A percentile compares a stretch with the other conserved stretches of the same genome.
Conservation (phyloP, 2,888 invertebrate species). For the Trachelus troglodyta region DNA sequence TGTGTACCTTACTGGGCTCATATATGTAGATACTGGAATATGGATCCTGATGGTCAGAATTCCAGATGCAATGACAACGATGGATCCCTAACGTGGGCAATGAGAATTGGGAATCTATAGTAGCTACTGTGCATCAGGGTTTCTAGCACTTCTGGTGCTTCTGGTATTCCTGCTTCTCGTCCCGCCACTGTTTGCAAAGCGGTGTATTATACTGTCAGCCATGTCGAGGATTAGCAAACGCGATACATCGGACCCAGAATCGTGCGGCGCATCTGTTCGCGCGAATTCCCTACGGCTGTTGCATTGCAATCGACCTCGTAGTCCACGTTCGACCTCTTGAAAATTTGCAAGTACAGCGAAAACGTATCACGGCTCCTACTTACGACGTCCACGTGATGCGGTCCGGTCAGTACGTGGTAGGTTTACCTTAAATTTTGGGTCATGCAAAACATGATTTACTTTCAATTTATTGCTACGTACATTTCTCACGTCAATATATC, state of each 20-base stretch:
- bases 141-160: slow-evolving; percentile 16
- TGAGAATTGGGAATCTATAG: neutral
- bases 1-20: too few species aligned
- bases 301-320: slow-evolving; percentile 53
- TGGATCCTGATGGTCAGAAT: too few species aligned
- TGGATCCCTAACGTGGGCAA: too few species aligned
- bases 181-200: slow-evolving; percentile 57
- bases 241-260: slow-evolving; percentile 61
- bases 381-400: neutral
- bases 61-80: too few species aligned
- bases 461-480: too few species aligned
- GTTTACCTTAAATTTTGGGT: too few species aligned
- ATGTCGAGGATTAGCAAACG: slow-evolving; percentile 64
- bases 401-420: too few species aligned
- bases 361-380: slow-evolving; percentile 36
- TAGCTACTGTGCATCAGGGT: slow-evolving; percentile 28
- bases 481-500: too few species aligned
- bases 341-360: slow-evolving; percentile 57
- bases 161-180: slow-evolving; percentile 12
- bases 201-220: slow-evolving; percentile 64
- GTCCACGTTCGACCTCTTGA: slow-evolving; percentile 23
- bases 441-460: too few species aligned
- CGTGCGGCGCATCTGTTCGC: slow-evolving; percentile 63
- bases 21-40: too few species aligned
- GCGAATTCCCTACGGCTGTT: slow-evolving; percentile 40